Evolutionary conservation across 1,140 invertebrate species (phyloP).

Genomic region (Drosophila cardini): DNA sequence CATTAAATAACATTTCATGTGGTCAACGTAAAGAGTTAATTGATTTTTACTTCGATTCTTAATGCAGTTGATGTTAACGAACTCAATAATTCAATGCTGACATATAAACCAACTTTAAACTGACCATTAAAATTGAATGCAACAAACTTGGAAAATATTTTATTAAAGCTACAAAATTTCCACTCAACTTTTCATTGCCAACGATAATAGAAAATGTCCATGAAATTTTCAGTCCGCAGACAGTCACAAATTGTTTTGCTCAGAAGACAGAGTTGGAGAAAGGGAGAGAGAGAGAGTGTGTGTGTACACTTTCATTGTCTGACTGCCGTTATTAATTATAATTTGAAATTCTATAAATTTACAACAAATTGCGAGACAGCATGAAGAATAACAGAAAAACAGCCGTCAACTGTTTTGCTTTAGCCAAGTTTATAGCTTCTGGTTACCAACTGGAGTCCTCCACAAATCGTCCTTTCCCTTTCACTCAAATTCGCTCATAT

Average conservation of each 20-base stretch:
- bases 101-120: slow-evolving; percentile 40
- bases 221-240: background rate
- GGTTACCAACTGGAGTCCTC: slow-evolving; percentile 12
- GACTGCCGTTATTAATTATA: slow-evolving; percentile 68
- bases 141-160: background rate
- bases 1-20: slow-evolving; percentile 23
- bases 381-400: slow-evolving; percentile 26
- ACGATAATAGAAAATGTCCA: slow-evolving; percentile 31
- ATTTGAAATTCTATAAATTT: slow-evolving; percentile 76
- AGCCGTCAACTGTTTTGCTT: slow-evolving; percentile 35
- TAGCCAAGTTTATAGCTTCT: slow-evolving; percentile 30
- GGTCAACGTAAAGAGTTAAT: slow-evolving; percentile 29
- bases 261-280: background rate
- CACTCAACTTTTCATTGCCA: slow-evolving; percentile 36
- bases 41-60: slow-evolving; percentile 39
- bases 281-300: background rate
- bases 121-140: background rate
- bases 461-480: background rate
- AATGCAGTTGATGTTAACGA: slow-evolving; percentile 22
- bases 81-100: slow-evolving; percentile 40
- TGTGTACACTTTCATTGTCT: slow-evolving; percentile 60
- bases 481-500: slow-evolving; percentile 29
- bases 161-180: slow-evolving; percentile 3
- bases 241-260: slow-evolving; percentile 11
- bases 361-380: slow-evolving; percentile 44